phyloP scores from a whole-genome alignment of 2,113 vertebrate genomes.

The Elanus axillaris region DNA sequence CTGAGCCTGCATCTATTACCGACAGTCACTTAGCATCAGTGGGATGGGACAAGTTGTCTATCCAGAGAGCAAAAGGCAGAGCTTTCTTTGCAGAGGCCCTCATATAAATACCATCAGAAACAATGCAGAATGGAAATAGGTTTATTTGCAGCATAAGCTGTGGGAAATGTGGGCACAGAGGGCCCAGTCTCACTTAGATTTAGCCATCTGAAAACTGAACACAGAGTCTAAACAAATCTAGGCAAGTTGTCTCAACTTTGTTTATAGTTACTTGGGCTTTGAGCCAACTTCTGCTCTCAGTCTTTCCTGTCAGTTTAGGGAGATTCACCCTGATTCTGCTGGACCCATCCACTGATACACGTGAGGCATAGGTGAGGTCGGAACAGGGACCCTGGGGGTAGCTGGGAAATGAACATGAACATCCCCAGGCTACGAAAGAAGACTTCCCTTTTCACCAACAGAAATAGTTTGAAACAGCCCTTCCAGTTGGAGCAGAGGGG shows the following conservation, averaged over 20 bases:
- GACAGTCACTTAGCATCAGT: background rate
- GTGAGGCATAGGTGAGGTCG: background rate
- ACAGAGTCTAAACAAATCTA: background rate
- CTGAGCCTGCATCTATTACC: background rate
- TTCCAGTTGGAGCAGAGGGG: background rate
- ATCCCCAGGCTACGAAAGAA: background rate
- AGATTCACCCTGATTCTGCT: background rate
- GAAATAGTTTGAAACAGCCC: background rate
- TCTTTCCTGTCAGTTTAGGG: background rate
- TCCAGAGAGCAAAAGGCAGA: background rate
- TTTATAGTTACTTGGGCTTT: background rate
- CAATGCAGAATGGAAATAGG: accelerated
- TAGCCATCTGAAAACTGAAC: background rate
- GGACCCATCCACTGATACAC: background rate
- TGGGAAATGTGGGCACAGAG: background rate
- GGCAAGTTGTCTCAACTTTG: background rate
- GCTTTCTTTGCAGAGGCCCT: background rate
- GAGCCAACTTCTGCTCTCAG: background rate
- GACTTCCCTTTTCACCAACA: background rate
- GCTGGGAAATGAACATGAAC: background rate
- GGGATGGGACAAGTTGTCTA: background rate
- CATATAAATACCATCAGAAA: background rate
- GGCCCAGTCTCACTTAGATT: background rate
- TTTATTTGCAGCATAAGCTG: background rate
- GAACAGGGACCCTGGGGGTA: background rate